Conservation (phyloP, 2,888 invertebrate genomes). For the Lacanobia oleracea region DNA sequence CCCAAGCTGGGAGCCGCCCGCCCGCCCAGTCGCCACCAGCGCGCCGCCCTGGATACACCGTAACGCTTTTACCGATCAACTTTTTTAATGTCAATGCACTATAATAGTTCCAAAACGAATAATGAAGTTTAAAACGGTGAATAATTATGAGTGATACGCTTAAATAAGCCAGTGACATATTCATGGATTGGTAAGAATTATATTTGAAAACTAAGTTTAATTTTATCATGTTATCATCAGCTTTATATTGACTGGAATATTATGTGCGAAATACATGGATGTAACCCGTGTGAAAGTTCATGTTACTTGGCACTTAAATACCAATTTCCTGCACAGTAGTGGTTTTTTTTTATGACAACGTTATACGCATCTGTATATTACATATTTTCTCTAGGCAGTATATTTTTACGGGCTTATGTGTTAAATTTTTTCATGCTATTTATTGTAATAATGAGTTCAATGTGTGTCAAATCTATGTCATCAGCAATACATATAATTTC, state of each 20-base stretch:
- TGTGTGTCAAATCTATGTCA: slow-evolving; percentile 53
- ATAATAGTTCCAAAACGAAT: slow-evolving; percentile 32
- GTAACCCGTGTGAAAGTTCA: slow-evolving; percentile 17
- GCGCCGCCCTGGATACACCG: slow-evolving; percentile 79
- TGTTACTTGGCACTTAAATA: slow-evolving; percentile 6
- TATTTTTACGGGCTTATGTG: slow-evolving; percentile 4
- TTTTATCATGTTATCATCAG: slow-evolving; percentile 17
- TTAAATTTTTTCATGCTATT: slow-evolving; percentile 8
- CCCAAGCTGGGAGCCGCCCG: slow-evolving; percentile 82
- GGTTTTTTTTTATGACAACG: slow-evolving; percentile 7
- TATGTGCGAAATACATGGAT: slow-evolving; percentile 17
- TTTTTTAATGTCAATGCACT: slow-evolving; percentile 58
- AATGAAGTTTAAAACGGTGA: slow-evolving; percentile 35
- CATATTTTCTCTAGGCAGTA: slow-evolving; percentile 2
- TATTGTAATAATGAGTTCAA: slow-evolving; percentile 20
- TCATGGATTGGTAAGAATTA: slow-evolving; percentile 63
- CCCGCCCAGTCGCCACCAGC: slow-evolving; percentile 87
- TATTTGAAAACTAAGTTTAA: slow-evolving; percentile 32
- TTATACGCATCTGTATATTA: background rate
- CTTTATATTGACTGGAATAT: slow-evolving; percentile 39
- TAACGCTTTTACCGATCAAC: slow-evolving; percentile 54
- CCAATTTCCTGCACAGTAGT: background rate
- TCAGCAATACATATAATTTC: slow-evolving; percentile 67
- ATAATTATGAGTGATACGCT: slow-evolving; percentile 24
- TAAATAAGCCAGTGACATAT: slow-evolving; percentile 22